Percentiles rank a stretch among this genome's conserved stretches.
These are phyloP conservation scores for Pegea sp. DNA, from an alignment of 23 tunicate genomes.

Conservation along the genomic window DNA sequence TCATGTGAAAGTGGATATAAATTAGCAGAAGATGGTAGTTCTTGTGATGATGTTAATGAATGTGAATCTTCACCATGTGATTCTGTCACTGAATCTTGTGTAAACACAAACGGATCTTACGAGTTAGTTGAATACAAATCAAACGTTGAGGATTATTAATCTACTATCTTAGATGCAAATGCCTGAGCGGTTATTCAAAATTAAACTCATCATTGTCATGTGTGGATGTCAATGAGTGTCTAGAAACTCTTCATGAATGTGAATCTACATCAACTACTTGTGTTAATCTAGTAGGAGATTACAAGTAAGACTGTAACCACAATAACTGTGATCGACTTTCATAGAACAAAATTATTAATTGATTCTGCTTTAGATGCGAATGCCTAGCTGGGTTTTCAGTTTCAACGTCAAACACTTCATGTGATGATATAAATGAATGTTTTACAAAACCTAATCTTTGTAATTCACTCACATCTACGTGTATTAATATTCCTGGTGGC, in stretches of 20 bases:
- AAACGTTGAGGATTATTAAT: neutral
- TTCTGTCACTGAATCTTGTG: neutral
- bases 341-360: too few relatives aligned
- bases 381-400: conserved; percentile 3
- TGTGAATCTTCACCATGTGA: conserved; percentile 1
- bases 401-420: neutral
- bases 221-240: conserved; percentile 19
- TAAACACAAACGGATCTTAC: conserved; percentile 6
- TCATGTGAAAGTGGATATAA: conserved; percentile 3
- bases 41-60: conserved; percentile 14
- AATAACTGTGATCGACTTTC: too few relatives aligned
- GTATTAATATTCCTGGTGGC: conserved; percentile 14
- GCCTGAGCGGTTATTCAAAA: conserved; percentile 2
- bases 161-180: conserved; percentile 5
- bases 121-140: neutral
- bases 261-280: neutral
- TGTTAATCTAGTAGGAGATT: neutral
- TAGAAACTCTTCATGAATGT: neutral
- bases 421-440: conserved; percentile 38
- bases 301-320: too few relatives aligned
- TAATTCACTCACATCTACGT: neutral
- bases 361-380: conserved; percentile 6
- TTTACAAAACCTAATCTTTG: neutral
- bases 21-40: neutral
- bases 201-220: conserved; percentile 3